Evolutionary conservation across 2,888 invertebrate genomes (phyloP).

Genomic region (Dynastes tityus): DNA sequence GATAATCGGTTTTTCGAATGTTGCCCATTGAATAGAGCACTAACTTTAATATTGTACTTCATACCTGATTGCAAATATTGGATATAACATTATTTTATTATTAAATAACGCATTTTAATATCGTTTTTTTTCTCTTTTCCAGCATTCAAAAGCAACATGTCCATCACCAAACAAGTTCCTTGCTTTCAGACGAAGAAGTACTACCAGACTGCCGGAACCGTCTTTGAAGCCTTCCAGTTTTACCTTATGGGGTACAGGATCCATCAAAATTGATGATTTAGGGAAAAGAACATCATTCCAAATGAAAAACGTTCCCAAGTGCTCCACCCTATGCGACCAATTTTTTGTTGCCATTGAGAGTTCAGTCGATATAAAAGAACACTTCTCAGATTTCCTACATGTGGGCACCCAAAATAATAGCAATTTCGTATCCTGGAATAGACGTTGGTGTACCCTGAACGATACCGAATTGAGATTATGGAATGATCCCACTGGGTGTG

Average conservation of each 20-base stretch:
- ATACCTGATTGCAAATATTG: too few relatives aligned
- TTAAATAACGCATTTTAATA: too few relatives aligned
- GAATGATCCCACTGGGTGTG: slow-evolving; percentile 71
- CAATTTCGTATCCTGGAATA: slow-evolving; percentile 70
- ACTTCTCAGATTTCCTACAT: slow-evolving; percentile 70
- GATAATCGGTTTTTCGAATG: too few relatives aligned
- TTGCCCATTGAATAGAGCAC: too few relatives aligned
- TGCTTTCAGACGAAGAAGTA: slow-evolving; percentile 52
- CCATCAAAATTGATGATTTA: slow-evolving; percentile 63
- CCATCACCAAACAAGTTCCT: slow-evolving; percentile 62
- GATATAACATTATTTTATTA: too few relatives aligned
- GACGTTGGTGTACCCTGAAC: slow-evolving; percentile 72
- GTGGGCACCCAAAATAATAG: slow-evolving; percentile 69
- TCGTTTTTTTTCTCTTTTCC: slow-evolving; percentile 45
- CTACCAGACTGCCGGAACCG: slow-evolving; percentile 54
- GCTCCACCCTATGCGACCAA: slow-evolving; percentile 61
- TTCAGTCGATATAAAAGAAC: slow-evolving; percentile 61
- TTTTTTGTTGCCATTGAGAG: slow-evolving; percentile 58
- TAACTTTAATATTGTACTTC: too few relatives aligned
- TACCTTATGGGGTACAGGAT: slow-evolving; percentile 59
- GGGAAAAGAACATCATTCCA: slow-evolving; percentile 60
- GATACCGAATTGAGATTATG: slow-evolving; percentile 69
- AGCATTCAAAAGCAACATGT: slow-evolving; percentile 58
- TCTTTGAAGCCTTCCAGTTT: slow-evolving; percentile 61
- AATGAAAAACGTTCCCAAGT: slow-evolving; percentile 58